A percentile compares a stretch with the other conserved stretches of the same genome.
Conservation (phyloP, 2,797 vertebrate species). For the Calcarius lapponicus region DNA sequence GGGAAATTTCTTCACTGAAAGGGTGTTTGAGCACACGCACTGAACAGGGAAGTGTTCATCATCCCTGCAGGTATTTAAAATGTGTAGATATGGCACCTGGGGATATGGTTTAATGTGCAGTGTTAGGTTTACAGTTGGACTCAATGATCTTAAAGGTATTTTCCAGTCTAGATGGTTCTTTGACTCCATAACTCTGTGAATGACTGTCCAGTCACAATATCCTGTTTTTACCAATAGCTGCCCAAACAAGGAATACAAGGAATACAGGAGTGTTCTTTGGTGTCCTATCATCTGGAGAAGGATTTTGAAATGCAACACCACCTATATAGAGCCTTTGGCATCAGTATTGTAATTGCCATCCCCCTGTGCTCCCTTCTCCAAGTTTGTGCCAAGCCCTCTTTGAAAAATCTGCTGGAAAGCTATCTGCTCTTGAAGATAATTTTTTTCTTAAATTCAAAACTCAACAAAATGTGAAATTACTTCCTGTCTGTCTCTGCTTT, state of each 20-base stretch:
- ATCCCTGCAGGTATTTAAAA: background rate
- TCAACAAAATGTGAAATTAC: background rate
- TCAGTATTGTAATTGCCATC: background rate
- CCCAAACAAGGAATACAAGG: background rate
- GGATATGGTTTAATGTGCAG: background rate
- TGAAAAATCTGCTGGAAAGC: background rate
- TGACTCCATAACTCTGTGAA: background rate
- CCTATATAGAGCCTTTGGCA: fast-evolving
- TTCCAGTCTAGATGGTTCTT: background rate
- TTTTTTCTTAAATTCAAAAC: background rate
- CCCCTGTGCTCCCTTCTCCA: background rate
- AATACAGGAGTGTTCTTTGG: background rate
- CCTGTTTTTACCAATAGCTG: background rate
- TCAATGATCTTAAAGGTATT: background rate
- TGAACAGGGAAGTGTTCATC: background rate
- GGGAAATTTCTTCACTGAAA: background rate
- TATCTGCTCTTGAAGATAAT: background rate
- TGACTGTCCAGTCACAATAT: background rate
- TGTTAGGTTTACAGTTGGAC: background rate
- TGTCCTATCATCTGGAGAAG: background rate
- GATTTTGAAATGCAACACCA: background rate
- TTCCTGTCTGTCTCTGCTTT: background rate
- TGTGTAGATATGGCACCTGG: background rate
- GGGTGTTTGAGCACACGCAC: background rate
- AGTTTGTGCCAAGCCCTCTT: background rate